phyloP scores from a whole-genome alignment of 1,140 invertebrate genomes.

The Apocrypta bakeri region DNA sequence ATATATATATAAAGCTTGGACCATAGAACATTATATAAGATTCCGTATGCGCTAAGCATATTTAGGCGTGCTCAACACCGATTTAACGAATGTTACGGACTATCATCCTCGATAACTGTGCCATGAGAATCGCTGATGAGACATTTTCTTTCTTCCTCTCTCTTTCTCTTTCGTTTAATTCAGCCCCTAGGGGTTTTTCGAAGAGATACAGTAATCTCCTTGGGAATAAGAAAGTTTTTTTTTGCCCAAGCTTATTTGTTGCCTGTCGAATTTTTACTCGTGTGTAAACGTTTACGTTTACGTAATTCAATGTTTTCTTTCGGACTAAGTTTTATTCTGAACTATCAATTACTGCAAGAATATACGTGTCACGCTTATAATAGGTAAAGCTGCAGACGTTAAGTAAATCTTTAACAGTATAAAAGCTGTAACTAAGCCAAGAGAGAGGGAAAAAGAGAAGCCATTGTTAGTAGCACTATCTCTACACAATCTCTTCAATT shows the following conservation, averaged over 20 bases:
- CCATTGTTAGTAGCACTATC: no score
- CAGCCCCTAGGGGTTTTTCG: neutral
- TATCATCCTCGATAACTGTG: neutral
- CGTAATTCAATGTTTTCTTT: no score
- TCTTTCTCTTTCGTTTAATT: neutral
- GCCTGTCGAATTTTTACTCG: no score
- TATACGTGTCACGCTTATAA: no score
- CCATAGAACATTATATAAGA: neutral
- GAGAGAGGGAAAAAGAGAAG: no score
- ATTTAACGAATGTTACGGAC: slow-evolving; percentile 9
- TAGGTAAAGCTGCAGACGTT: no score
- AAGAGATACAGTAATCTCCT: no score
- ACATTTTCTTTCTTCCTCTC: neutral
- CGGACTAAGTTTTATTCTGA: no score
- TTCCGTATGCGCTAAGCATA: neutral
- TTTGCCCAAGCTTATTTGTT: neutral
- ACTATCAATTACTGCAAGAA: no score
- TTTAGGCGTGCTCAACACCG: slow-evolving; percentile 2
- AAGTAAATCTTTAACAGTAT: neutral
- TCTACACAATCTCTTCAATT: neutral
- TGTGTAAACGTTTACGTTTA: no score
- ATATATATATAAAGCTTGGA: neutral
- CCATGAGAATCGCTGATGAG: neutral
- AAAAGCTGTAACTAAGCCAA: neutral
- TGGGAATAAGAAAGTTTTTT: neutral